phyloP scores from a whole-genome alignment of 2,888 invertebrate species.

The Ectemnius cavifrons region DNA sequence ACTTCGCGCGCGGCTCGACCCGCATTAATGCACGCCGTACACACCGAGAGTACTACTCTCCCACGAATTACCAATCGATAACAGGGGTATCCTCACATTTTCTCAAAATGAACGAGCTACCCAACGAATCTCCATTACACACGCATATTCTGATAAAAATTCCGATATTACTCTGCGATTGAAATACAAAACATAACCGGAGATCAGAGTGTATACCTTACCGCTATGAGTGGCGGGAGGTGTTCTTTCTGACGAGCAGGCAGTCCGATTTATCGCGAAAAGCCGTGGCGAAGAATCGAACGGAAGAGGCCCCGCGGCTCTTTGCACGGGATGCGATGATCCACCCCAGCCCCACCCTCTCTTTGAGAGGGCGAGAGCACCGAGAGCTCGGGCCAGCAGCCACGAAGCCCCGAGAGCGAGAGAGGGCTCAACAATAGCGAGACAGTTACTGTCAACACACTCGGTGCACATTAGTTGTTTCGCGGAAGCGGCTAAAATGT shows the following conservation, averaged over 20 bases:
- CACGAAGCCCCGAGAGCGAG: conserved; percentile 33
- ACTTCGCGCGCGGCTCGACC: conserved; percentile 47
- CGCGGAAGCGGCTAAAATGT: conserved; percentile 73
- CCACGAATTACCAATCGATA: conserved; percentile 20
- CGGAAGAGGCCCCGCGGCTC: conserved; percentile 64
- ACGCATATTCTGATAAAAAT: too few species aligned
- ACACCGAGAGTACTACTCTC: conserved; percentile 23
- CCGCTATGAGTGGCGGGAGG: too few species aligned
- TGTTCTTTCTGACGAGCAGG: too few species aligned
- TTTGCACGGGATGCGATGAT: conserved; percentile 57
- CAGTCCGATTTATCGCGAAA: conserved; percentile 67
- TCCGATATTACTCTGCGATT: too few species aligned
- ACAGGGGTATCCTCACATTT: too few species aligned
- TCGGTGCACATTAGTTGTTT: conserved; percentile 73
- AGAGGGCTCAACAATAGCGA: conserved; percentile 66
- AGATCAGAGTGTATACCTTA: too few species aligned
- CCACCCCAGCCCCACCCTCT: conserved; percentile 31
- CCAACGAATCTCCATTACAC: too few species aligned
- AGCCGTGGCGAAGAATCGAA: conserved; percentile 61
- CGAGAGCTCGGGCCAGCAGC: conserved; percentile 26
- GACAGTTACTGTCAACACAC: conserved; percentile 68
- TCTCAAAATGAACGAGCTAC: too few species aligned
- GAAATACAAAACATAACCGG: background rate
- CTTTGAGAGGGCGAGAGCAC: conserved; percentile 17
- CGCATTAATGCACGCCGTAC: conserved; percentile 54